Evolutionary conservation across 2,888 invertebrate genomes (phyloP).

Genomic region (Callyntrura sp.): DNA sequence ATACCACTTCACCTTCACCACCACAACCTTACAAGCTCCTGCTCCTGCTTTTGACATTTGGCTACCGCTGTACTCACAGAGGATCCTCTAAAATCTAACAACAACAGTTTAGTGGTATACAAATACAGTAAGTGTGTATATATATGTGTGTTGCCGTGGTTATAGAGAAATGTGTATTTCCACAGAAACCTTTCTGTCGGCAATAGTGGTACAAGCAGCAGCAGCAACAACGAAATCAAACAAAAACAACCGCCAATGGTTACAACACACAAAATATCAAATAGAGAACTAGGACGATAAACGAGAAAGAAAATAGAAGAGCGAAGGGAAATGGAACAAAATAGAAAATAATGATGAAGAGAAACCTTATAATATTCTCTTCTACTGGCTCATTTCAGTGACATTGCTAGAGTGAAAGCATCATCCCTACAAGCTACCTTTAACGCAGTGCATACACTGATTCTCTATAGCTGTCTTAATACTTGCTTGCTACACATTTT

Average conservation of each 20-base stretch:
- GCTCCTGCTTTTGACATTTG: constrained; percentile 26
- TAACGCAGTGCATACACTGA: background rate
- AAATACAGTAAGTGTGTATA: background rate
- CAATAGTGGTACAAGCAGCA: background rate
- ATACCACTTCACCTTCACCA: constrained; percentile 23
- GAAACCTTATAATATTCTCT: constrained; percentile 7
- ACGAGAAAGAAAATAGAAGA: background rate
- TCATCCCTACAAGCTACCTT: background rate
- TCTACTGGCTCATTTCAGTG: background rate
- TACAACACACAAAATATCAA: constrained; percentile 7
- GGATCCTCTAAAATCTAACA: background rate
- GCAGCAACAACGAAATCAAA: background rate
- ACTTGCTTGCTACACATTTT: constrained; percentile 6
- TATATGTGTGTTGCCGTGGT: background rate
- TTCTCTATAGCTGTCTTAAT: background rate
- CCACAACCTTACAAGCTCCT: background rate
- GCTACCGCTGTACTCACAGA: background rate
- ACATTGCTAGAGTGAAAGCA: constrained; percentile 20
- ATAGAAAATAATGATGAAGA: constrained; percentile 27
- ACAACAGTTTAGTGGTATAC: background rate
- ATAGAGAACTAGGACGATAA: constrained; percentile 9
- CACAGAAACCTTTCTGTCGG: background rate
- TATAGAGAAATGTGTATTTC: constrained; percentile 12
- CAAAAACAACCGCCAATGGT: constrained; percentile 24
- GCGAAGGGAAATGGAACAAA: constrained; percentile 19